Percentiles rank a stretch among this genome's conserved stretches.
Evolutionary conservation across 1,140 invertebrate genomes (phyloP).

Genomic region (Drosophila rufa): DNA sequence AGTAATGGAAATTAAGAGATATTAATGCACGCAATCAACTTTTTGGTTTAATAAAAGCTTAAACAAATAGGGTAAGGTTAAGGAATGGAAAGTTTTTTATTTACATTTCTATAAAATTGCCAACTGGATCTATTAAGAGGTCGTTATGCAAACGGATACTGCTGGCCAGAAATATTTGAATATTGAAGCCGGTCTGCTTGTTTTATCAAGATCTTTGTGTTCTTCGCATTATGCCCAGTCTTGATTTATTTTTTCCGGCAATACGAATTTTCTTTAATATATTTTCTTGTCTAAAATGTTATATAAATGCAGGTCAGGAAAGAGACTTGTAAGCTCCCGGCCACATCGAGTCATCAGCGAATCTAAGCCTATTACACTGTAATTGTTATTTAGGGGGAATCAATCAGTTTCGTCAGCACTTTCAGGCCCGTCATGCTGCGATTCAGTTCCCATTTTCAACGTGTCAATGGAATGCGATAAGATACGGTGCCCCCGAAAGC

Average conservation of each 20-base stretch:
- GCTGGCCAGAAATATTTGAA: too few relatives aligned
- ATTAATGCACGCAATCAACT: background rate
- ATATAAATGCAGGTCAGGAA: background rate
- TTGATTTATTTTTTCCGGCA: too few relatives aligned
- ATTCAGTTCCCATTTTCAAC: constrained; percentile 13
- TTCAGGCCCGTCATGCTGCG: constrained; percentile 10
- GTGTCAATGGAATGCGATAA: constrained; percentile 41
- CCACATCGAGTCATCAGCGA: background rate
- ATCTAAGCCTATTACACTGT: constrained; percentile 7
- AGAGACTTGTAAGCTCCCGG: background rate
- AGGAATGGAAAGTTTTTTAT: background rate
- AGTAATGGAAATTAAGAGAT: background rate
- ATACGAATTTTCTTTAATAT: background rate
- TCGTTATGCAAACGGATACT: too few relatives aligned
- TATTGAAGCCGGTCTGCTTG: too few relatives aligned
- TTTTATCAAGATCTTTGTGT: too few relatives aligned
- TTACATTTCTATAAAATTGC: too few relatives aligned
- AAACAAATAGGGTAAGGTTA: background rate
- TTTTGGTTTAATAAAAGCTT: background rate
- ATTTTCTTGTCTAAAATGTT: background rate
- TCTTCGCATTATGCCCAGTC: too few relatives aligned
- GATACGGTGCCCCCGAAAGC: constrained; percentile 31
- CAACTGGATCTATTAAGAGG: too few relatives aligned
- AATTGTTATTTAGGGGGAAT: background rate
- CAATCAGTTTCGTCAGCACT: constrained; percentile 1